Evolutionary conservation across 2,888 invertebrate genomes (phyloP), one percentile per base, ranked within the genome.

Genomic region (Spilosoma lubricipeda): DNA sequence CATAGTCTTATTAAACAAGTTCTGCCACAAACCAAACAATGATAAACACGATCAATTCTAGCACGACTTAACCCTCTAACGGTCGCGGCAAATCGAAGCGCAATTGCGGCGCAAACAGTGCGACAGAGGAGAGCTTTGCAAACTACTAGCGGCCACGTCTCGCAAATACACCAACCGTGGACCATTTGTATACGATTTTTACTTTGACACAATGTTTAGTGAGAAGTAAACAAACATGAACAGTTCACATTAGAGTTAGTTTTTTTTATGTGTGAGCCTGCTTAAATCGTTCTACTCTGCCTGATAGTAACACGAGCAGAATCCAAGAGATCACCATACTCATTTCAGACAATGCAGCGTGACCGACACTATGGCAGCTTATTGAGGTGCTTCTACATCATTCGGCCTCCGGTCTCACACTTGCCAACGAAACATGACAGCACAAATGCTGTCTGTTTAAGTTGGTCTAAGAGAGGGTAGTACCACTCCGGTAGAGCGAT

Each of bases 71-170:
- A 81, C 80, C 77, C 72, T 75, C 36, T 30, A 27, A 76, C 52
- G 73, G 78, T 77, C 74, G 72, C 69, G 72, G 81, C 77, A 82
- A 83, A 82, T 80, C 75, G 76, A 11, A 69, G 72, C 59, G 84
- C 75, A 77, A 83, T 85, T 83, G 84, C 77, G 81, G 27, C 75
- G 82, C 80, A 85, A 85, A 85, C 80, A 85, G 80, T 75, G 77
- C 69, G 74, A 72, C 77, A 70, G 66, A 74, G 75, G 76, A 86
- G 86, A 74, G 86, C 82, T 82, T 68, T 70, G 83, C 75, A 84
- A 82, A 83, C 85, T 70, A 78, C 78, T 78, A 67, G 69, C 72
- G 67, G 42, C 75, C 77, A 75, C 72, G 73, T 76, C 77, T 73
- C 67, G 78, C 77, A 80, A 85, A 82, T 77, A 78, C 67, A 75